phyloP scores from a whole-genome alignment of 2,113 vertebrate genomes.

The Nothobranchius kuhntae region DNA sequence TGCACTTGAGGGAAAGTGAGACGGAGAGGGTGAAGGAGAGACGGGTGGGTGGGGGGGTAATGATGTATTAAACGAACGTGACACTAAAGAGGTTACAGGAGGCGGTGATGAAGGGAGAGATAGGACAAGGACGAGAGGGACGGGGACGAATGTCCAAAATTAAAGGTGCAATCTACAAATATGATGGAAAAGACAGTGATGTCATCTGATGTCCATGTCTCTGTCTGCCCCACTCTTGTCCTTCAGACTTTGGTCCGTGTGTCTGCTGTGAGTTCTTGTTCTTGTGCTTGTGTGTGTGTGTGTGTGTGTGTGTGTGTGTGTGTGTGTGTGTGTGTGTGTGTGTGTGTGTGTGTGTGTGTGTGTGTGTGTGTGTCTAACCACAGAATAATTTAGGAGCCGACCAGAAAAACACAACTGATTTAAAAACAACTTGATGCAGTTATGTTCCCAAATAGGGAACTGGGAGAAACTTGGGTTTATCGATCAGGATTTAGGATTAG shows the following conservation, averaged over 20 bases:
- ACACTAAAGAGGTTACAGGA: conserved; percentile 11
- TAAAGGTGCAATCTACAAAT: conserved; percentile 4
- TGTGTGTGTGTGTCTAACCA: background rate
- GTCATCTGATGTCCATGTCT: conserved; percentile 26
- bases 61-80: background rate
- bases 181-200: conserved; percentile 11
- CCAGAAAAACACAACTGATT: too few species aligned
- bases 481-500: too few species aligned
- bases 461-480: too few species aligned
- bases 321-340: background rate
- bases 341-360: too few species aligned
- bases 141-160: background rate
- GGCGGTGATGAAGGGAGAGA: background rate
- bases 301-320: too few species aligned
- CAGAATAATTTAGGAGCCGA: background rate
- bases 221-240: background rate
- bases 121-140: conserved; percentile 9
- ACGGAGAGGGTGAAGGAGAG: background rate
- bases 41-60: background rate
- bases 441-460: too few species aligned
- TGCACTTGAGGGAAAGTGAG: conserved; percentile 29
- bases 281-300: background rate
- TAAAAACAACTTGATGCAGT: too few species aligned
- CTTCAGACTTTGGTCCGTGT: background rate
- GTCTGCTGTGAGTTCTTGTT: background rate